Percentiles rank a stretch among this genome's conserved stretches.
Conservation (phyloP, 23 tunicate species). For the Halocynthia roretzi region DNA sequence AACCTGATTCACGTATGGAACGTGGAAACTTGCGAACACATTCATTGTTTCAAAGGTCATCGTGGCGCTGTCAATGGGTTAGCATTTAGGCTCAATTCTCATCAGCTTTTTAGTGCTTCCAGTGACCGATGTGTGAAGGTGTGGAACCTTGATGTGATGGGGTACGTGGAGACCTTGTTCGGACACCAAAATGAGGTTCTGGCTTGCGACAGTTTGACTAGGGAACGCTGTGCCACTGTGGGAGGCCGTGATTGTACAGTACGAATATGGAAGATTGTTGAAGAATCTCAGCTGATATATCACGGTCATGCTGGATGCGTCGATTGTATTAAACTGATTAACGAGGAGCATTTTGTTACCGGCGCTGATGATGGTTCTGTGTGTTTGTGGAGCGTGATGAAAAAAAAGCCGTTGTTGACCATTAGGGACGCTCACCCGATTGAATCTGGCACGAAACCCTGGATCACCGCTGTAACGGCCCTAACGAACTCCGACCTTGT, state of each 20-base stretch:
- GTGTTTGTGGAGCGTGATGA: constrained; percentile 71
- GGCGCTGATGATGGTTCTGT: constrained; percentile 92
- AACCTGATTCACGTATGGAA: constrained; percentile 63
- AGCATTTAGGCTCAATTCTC: constrained; percentile 61
- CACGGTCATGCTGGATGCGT: constrained; percentile 63
- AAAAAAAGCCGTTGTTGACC: constrained; percentile 59
- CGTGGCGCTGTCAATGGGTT: constrained; percentile 57
- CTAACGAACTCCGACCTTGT: constrained; percentile 80
- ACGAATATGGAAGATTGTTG: constrained; percentile 86
- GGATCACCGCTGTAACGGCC: constrained; percentile 80
- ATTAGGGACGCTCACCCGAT: constrained; percentile 60
- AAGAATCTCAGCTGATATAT: constrained; percentile 84
- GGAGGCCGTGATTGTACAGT: constrained; percentile 96
- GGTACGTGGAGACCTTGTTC: constrained; percentile 91
- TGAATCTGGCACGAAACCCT: constrained; percentile 5
- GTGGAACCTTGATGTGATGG: constrained; percentile 88
- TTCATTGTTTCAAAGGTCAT: constrained; percentile 70
- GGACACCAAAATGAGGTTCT: constrained; percentile 81
- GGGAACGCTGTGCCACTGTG: constrained; percentile 85
- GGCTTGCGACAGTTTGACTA: constrained; percentile 68
- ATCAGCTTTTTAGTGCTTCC: constrained; percentile 59
- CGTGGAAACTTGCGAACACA: constrained; percentile 28
- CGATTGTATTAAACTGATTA: constrained; percentile 58
- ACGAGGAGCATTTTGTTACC: constrained; percentile 72
- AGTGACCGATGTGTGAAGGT: constrained; percentile 81